Evolutionary conservation across 2,888 invertebrate species (phyloP), one percentile per base, ranked within the genome.

Genomic region (Halocaridina rubra): DNA sequence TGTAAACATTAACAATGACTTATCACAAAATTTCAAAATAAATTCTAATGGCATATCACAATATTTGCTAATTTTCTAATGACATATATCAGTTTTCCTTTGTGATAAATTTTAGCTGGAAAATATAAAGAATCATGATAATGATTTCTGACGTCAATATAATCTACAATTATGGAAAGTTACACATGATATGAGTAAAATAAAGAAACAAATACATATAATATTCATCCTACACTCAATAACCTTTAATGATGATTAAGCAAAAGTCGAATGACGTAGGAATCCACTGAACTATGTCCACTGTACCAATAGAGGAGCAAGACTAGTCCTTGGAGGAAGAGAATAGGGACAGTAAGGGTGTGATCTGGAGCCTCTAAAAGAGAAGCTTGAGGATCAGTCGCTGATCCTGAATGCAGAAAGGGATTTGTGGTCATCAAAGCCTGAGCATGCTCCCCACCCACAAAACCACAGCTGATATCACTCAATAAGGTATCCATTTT

Each of bases 281-380:
- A 69, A 53, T 86, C 86, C 13, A 86, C 86, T 22, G 86, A 79
- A 22, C 59, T n/a, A 53, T n/a, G 46, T 3, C 86, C 86, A 27
- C 57, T 61, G 81, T 76, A 86, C 86, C 82, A 86, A 30, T 69
- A 77, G 32, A 86, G 82, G 33, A 86, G 74, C 16, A 86, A 76
- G 16, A 86, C 80, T 10, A 84, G 79, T 3, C 27, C 69, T 76
- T 86, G 86, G 16, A 86, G 79, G 57, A 86, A 32, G n/a, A 82
- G 46, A 57, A 86, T 71, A 61, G 82, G 82, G 24, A 86, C 74
- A 33, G 86, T 64, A n/a, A 77, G 39, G 46, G 59, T 33, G 39
- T 74, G 80, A 71, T 69, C 39, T n/a, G 82, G 72, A 10, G 72
- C 32, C 39, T 71, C 29, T 27, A 84, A 61, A 59, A 84, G 82